Base-by-base conservation (phyloP, 2,888 invertebrate species). In the Microplitis deprimator region DNA sequence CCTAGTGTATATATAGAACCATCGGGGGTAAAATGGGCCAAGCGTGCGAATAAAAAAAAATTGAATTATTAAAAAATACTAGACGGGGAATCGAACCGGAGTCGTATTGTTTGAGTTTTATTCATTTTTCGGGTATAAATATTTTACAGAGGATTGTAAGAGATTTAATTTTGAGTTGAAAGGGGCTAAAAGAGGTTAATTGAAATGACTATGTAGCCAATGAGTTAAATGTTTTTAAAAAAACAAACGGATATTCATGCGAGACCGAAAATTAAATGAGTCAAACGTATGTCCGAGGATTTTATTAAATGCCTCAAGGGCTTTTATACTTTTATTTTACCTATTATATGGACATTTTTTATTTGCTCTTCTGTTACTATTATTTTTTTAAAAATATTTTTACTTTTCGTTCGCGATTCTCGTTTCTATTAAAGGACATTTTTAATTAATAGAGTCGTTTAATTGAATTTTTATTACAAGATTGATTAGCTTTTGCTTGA, bases 101-200 rank as follows among this genome's bases (percentile, higher is more conserved):
- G 10, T 50, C 13, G 29, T 50, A 50, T 10, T 10, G 8, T 50
- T 50, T 13, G 13, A 13, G 50, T 50, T 13, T 50, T 4, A 13
- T 50, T 50, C 50, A 50, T 50, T 50, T 50, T 5, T 13, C 3
- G 4, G 13, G 8, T 13, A 13, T 50, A 13, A 50, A 50, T 50
- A 50, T 50, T 50, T 50, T 50, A 50, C 13, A 50, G 13, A 50
- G 8, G 13, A 50, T 3, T 4, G 10, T 10, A 5, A 50, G 41
- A 10, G 41, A 29, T 29, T 29, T 29, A 29, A 29, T 29, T 29
- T 29, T 62, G 16, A 62, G 16, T 62, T n/a, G 17, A 17, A 17
- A 59, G 64, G 68, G 67, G 80, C 38, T 82, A 80, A 75, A 80
- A 81, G 29, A 74, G 79, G 81, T 82, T 83, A 81, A 83, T 83